Evolutionary conservation across 1,140 invertebrate species (phyloP), one percentile per base, ranked within the genome.

Genomic region (Coboldia fuscipes): DNA sequence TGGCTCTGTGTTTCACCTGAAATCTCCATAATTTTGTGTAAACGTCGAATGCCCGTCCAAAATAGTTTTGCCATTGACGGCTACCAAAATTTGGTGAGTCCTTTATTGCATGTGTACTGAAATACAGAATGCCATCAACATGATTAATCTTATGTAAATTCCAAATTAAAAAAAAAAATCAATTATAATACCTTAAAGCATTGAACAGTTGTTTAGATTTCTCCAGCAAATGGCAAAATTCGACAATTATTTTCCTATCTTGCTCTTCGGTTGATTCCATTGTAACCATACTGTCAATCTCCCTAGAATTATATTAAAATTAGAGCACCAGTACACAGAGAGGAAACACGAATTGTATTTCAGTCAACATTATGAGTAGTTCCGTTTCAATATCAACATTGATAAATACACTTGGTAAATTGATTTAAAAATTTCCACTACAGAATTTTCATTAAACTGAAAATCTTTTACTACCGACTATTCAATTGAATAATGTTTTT

Each of bases 21-120:
- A 90, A 97, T 57, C 94, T 96, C 92, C 92, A 97, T 29, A 97
- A 65, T 61, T 92, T 93, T 20, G 90, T 94, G 62, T 96, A 97
- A 34, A 96, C 84, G 66, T 97, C 90, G 62, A 97, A 97, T 32
- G 90, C 94, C 38, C 86, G 68, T 7, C 85, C 86, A 64, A 97
- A 97, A 60, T 97, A 94, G 6, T 81, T 78, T 62, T 96, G 89
- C 92, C 90, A 97, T 57, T 94, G 88, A 56, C 92, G 92, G 58
- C 94, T 86, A 8, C 90, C 90, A 63, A 93, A 96, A 56, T 93
- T 85, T 26, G 89, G 90, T 42, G 96, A 62, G 62, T 96, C 89
- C 54, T 7, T 10, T 8, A 19, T 20, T 10, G 8, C 10, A 7
- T n/a, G 15, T 14, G 30, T 14, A 6, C 12, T 16, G 3, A 17